Evolutionary conservation across 2,888 invertebrate genomes (phyloP), one percentile per base, ranked within the genome.

Genomic region (Limnephilus marmoratus): DNA sequence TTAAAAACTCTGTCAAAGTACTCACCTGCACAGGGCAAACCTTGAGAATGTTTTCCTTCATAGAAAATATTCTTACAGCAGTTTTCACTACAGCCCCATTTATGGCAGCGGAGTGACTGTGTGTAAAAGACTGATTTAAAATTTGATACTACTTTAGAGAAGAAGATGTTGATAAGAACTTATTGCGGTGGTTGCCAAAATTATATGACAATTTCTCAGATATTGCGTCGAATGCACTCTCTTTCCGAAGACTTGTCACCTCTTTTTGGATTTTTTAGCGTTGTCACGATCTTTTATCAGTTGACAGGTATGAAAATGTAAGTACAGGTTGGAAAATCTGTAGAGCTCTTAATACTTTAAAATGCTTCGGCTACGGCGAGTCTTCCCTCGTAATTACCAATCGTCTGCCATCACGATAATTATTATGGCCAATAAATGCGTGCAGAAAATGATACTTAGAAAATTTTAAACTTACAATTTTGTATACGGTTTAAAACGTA

Each of bases 181-280:
- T 68, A 24, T 68, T 2, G 68, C 68, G 24, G 18, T 68, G 18
- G 9, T n/a, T 68, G 24, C 9, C 68, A 24, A 68, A 68, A 24
- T 68, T 83, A 41, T 2, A 15, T 0, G 37, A 24, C 7, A 83
- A 37, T 83, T 83, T 83, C 34, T 31, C 83, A 83, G 31, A 13
- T 37, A 83, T 68, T 18, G 53, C 53, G 18, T 68, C 53, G 31
- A 88, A 88, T 88, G 80, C 41, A 89, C 88, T 81, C 81, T n/a
- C 41, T n/a, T 29, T 81, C 80, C 80, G 81, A 81, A 81, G 81
- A 80, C 80, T 68, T 89, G 88, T 89, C 88, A 89, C 88, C 24
- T 37, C 80, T 9, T 89, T 88, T 89, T 81, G 24, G 34, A 34
- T 80, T 37, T 68, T 88, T 89, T 81, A 18, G 88, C 88, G 34